Percentiles rank a stretch among this genome's conserved stretches.
phyloP scores from a whole-genome alignment of 2,113 vertebrate genomes.

The Sapajus apella region DNA sequence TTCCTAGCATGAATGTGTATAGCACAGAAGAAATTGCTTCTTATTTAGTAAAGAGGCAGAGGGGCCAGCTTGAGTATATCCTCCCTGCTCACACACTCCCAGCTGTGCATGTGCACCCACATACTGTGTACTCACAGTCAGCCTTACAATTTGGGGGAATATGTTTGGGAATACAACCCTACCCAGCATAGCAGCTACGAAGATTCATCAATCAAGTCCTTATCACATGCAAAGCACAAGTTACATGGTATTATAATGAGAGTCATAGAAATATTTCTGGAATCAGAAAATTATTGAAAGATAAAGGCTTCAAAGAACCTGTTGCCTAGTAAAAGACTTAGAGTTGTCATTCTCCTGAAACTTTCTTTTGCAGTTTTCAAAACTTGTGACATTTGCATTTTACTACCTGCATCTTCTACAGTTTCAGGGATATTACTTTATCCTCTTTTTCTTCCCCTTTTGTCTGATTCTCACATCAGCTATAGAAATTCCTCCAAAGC shows the following conservation, averaged over 20 bases:
- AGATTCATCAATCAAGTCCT: not conserved
- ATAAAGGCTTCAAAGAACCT: not conserved
- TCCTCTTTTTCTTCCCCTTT: not conserved
- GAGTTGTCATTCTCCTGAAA: not conserved
- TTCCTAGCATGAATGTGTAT: not conserved
- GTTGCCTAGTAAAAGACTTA: not conserved
- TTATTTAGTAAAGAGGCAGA: not conserved
- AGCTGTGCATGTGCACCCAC: not conserved
- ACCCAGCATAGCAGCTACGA: not conserved
- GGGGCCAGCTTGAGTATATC: not conserved
- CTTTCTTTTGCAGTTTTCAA: not conserved
- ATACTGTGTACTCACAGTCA: not conserved
- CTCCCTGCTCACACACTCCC: not conserved
- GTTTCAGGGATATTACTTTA: not conserved
- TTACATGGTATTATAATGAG: not conserved
- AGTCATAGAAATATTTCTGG: not conserved
- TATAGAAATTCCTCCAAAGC: not conserved
- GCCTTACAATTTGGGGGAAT: not conserved
- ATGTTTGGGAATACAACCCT: not conserved
- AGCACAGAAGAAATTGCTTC: not conserved
- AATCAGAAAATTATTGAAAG: constrained; percentile 10
- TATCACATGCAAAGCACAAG: not conserved
- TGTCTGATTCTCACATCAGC: not conserved
- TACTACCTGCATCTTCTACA: not conserved
- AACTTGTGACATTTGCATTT: not conserved